A percentile compares a stretch with the other conserved stretches of the same genome.
phyloP scores from a whole-genome alignment of 64 coral and sea anemone genomes.

The Stylophora pistillata region DNA sequence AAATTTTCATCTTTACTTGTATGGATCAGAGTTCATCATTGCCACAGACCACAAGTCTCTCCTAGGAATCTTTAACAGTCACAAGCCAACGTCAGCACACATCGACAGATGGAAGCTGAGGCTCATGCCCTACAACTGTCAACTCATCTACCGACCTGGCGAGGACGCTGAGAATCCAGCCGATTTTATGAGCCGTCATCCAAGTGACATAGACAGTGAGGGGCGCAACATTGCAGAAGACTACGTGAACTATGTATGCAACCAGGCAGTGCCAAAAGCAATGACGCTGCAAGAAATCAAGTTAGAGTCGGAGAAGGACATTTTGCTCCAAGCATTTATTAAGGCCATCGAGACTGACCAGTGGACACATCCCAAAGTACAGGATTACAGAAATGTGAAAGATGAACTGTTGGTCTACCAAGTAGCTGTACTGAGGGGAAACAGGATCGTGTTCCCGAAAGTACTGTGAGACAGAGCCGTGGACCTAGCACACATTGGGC shows the following conservation, averaged over 20 bases:
- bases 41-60: constrained; percentile 65
- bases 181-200: constrained; percentile 46
- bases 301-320: constrained; percentile 15
- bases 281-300: constrained; percentile 58
- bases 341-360: constrained; percentile 30
- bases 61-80: constrained; percentile 69
- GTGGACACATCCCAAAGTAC: constrained; percentile 8
- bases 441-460: constrained; percentile 16
- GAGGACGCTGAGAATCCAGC: constrained; percentile 39
- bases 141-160: constrained; percentile 29
- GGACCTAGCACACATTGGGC: constrained; percentile 31
- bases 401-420: constrained; percentile 22
- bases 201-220: neutral
- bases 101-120: constrained; percentile 48
- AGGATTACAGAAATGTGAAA: constrained; percentile 5
- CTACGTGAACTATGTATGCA: constrained; percentile 54
- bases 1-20: constrained; percentile 66
- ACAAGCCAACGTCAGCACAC: constrained; percentile 23
- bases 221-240: constrained; percentile 30
- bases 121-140: constrained; percentile 46
- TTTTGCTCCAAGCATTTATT: constrained; percentile 5
- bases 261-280: constrained; percentile 43
- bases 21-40: constrained; percentile 58
- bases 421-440: neutral
- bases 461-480: constrained; percentile 14